Percentiles rank a stretch among this genome's conserved stretches.
Evolutionary conservation across 2,797 vertebrate genomes (phyloP).

Genomic region (Streptopelia turtur): DNA sequence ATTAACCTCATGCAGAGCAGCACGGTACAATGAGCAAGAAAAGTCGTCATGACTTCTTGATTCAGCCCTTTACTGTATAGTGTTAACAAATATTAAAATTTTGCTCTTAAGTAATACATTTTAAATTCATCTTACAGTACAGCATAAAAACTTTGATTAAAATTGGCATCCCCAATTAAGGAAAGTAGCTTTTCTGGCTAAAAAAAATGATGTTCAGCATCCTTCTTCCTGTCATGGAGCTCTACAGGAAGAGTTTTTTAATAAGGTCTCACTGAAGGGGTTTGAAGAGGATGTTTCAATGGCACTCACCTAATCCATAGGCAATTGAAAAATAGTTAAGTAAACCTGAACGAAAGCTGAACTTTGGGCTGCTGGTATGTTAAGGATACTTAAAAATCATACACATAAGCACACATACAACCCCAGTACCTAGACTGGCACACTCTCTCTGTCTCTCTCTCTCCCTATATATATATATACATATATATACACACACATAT

Average conservation of each 20-base stretch:
- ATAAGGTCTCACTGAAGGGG: not conserved
- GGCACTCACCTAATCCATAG: not conserved
- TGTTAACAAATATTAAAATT: not conserved
- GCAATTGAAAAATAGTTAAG: not conserved
- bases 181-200: not conserved
- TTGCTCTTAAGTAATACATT: not conserved
- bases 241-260: not conserved
- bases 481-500: no score
- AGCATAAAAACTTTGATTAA: not conserved
- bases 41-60: not conserved
- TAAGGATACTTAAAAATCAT: not conserved
- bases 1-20: not conserved
- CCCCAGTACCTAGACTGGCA: not conserved
- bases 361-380: not conserved
- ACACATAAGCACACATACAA: not conserved
- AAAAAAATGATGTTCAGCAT: not conserved
- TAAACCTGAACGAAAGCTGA: not conserved
- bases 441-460: no score
- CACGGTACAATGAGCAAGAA: fast-evolving
- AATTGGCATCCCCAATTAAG: not conserved
- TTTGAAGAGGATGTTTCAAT: not conserved
- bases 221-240: not conserved
- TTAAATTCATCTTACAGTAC: not conserved
- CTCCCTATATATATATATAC: no score
- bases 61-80: not conserved